Conservation (phyloP, 2,113 vertebrate genomes). For the Pangasianodon gigas region DNA sequence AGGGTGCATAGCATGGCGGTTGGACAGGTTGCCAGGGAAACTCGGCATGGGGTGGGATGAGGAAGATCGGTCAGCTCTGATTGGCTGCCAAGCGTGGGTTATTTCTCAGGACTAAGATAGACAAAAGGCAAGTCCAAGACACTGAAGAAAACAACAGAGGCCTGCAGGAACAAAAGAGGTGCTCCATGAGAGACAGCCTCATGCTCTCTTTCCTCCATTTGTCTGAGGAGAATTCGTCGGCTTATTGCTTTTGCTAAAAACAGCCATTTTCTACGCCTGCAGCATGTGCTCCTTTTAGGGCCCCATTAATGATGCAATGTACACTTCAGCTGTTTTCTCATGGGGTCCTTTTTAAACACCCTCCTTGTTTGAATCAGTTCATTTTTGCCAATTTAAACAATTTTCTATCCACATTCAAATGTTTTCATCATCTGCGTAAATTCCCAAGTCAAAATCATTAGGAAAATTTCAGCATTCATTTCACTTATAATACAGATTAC, state of each 20-base stretch:
- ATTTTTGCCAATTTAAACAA: neutral
- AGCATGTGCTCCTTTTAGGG: conserved; percentile 31
- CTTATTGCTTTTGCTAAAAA: conserved; percentile 42
- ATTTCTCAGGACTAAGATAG: conserved; percentile 57
- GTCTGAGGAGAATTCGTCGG: neutral
- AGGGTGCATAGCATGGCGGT: conserved; percentile 61
- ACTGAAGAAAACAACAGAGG: conserved; percentile 38
- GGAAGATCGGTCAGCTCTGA: conserved; percentile 49
- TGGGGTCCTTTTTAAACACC: neutral
- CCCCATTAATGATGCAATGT: conserved; percentile 30
- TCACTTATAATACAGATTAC: neutral
- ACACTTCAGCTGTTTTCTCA: neutral
- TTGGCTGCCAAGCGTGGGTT: conserved; percentile 56
- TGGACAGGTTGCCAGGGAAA: conserved; percentile 66
- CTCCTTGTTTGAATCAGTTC: neutral
- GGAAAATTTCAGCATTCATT: neutral
- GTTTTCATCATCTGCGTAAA: neutral
- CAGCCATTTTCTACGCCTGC: conserved; percentile 49
- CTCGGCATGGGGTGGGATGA: conserved; percentile 59
- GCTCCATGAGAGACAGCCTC: conserved; percentile 29
- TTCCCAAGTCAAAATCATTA: neutral
- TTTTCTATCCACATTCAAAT: neutral
- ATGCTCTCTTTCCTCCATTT: conserved; percentile 33
- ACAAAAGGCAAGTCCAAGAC: conserved; percentile 60
- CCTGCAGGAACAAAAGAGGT: conserved; percentile 47